Base-by-base conservation (phyloP, 1,140 invertebrate species). In the Oedothorax gibbosus region DNA sequence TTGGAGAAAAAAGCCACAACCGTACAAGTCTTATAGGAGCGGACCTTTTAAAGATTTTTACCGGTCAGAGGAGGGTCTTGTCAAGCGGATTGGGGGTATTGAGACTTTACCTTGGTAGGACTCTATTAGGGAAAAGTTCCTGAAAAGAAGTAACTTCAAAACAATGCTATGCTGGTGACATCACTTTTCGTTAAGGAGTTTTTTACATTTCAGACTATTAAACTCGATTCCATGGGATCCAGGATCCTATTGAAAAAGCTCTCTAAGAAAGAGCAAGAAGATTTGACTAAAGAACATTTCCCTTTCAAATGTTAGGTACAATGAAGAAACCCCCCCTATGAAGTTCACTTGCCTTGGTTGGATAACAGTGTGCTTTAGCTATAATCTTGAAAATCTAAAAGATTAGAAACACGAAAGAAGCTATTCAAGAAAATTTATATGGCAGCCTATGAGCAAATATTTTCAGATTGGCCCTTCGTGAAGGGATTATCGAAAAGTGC, bases 21-120 rank as follows among this genome's bases (percentile, higher is more conserved):
- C 10, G 51, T 66, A 65, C 50, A 65, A 64, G 1, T 66, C 62
- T 75, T 0, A 20, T 73, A 4, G 50, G 69, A 54, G 18, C 12
- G 15, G 71, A 66, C 3, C 35, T 71, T 5, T 50, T 20, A 66
- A 79, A 73, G n/a, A 66, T 89, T 60, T 89, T 88, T 89, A 89
- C 90, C 0, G 89, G 88, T 15, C 68, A 84, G 11, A 87, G 72
- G n/a, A 20, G 80, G 57, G 49, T 87, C 14, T n/a, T 90, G 21
- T 14, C 53, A 0, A 87, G 87, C 76, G 88, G 88, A 0, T 75
- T 90, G 15, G 86, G 9, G 88, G 87, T n/a, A n/a, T 89, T 2
- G 88, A 91, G 80, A 89, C 89, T 0, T 51, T 84, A 12, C 79
- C 5, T 35, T 90, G 2, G 88, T 5, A 90, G 88, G 89, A 88